Evolutionary conservation across 2,797 vertebrate species (phyloP).

Genomic region (Fratercula arctica): DNA sequence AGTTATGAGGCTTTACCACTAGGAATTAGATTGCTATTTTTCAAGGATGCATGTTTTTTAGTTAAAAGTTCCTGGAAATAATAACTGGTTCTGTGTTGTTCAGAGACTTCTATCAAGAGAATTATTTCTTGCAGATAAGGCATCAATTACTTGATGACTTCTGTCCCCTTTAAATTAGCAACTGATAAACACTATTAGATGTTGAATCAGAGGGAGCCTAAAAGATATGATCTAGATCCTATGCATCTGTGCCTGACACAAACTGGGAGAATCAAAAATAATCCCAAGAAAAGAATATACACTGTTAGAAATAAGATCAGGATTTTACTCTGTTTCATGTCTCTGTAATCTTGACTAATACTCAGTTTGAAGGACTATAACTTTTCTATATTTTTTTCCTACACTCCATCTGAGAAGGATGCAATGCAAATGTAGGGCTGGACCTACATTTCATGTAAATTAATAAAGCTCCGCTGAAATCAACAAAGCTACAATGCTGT

Average conservation of each 20-base stretch:
- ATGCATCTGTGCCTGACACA: not conserved
- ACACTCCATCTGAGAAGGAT: not conserved
- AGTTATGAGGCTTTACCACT: slow-evolving; percentile 14
- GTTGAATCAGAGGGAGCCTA: not conserved
- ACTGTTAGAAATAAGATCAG: not conserved
- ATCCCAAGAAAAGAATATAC: not conserved
- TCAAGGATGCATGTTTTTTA: slow-evolving; percentile 21
- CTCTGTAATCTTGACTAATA: not conserved
- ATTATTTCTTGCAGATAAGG: slow-evolving; percentile 42
- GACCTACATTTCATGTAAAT: not conserved
- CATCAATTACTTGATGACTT: slow-evolving; percentile 23
- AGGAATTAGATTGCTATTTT: slow-evolving; percentile 17
- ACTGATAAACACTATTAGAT: slow-evolving; percentile 13
- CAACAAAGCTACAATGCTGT: not conserved
- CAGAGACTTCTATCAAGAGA: slow-evolving; percentile 7
- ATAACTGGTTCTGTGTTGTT: not conserved
- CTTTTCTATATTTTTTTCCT: slow-evolving; percentile 13
- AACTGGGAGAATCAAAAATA: not conserved
- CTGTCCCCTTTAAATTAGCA: slow-evolving; percentile 26
- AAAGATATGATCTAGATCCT: slow-evolving; percentile 3
- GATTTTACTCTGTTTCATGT: not conserved
- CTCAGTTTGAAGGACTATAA: not conserved
- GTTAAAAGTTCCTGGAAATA: slow-evolving; percentile 45
- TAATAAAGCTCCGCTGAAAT: not conserved
- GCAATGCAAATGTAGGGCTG: slow-evolving; percentile 13